phyloP scores from a whole-genome alignment of 64 coral and sea anemone species.

The Dendronephthya gigantea region DNA sequence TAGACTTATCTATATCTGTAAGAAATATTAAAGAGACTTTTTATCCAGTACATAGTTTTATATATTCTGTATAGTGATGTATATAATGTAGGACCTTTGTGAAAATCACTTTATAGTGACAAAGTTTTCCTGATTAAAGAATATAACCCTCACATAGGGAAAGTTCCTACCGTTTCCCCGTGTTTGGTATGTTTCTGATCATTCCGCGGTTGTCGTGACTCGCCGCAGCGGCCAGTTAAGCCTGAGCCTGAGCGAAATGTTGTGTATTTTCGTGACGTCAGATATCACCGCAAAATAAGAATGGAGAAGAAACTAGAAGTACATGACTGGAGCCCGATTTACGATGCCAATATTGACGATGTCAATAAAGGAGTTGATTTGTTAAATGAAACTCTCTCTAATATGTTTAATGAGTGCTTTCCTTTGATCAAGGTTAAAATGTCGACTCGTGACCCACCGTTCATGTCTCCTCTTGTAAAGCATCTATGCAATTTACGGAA shows the following conservation, averaged over 20 bases:
- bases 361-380: neutral
- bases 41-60: no score
- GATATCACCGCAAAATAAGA: neutral
- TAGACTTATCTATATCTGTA: no score
- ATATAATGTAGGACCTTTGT: no score
- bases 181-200: neutral
- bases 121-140: neutral
- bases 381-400: neutral
- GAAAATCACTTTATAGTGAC: no score
- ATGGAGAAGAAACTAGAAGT: neutral
- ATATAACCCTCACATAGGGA: neutral
- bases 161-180: neutral
- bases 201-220: neutral
- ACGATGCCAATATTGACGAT: neutral
- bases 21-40: no score
- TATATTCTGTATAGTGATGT: no score
- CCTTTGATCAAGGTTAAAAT: slow-evolving; percentile 27
- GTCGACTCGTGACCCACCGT: neutral
- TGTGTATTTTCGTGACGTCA: neutral
- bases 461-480: neutral
- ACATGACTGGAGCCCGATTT: neutral
- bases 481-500: neutral
- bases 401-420: slow-evolving; percentile 17
- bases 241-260: neutral
- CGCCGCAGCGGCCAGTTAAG: neutral